These are phyloP conservation scores for Allacma fusca DNA, from an alignment of 2,888 invertebrate genomes.

Conservation along the genomic window DNA sequence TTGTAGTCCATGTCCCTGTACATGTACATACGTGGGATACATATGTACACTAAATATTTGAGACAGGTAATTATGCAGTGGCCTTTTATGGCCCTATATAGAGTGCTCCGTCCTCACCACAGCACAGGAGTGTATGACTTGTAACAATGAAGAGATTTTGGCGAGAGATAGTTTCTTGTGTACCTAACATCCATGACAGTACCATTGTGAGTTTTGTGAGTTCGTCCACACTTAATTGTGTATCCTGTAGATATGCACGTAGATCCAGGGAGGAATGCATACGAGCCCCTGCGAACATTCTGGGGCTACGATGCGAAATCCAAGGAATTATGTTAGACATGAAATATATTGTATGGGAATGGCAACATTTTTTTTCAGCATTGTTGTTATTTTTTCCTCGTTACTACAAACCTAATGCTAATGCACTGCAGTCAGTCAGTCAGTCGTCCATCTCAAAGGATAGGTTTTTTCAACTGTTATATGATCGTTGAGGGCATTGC, in stretches of 20 bases:
- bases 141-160: not conserved
- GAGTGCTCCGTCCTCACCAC: too few relatives aligned
- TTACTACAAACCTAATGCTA: not conserved
- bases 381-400: constrained; percentile 6
- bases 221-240: not conserved
- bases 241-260: not conserved
- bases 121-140: not conserved
- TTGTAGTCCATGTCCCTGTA: not conserved
- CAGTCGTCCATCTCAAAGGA: not conserved
- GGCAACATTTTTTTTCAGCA: not conserved
- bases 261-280: too few relatives aligned
- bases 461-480: not conserved
- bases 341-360: not conserved
- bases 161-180: constrained; percentile 2
- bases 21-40: not conserved
- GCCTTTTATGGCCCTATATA: not conserved
- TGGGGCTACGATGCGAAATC: too few relatives aligned
- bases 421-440: not conserved
- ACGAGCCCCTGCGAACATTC: too few relatives aligned
- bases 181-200: not conserved
- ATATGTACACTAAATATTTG: not conserved
- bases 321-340: not conserved
- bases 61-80: not conserved
- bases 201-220: not conserved
- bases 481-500: constrained; percentile 36